phyloP scores from a whole-genome alignment of 2,888 invertebrate species.

The Machimus rusticus region DNA sequence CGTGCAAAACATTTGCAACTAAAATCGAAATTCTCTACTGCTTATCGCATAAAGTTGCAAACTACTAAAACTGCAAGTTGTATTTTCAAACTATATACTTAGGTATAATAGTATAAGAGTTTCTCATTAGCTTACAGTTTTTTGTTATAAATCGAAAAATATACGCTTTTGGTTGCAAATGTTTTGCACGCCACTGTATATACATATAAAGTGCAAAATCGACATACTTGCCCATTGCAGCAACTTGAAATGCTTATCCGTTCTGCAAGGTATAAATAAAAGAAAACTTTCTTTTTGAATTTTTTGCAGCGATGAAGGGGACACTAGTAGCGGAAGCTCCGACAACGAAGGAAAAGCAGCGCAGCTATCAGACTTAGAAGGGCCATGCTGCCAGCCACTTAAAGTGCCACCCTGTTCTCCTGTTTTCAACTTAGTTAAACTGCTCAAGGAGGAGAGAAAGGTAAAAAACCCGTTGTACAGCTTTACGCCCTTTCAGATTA shows the following conservation, averaged over 20 bases:
- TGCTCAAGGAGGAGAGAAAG: constrained; percentile 49
- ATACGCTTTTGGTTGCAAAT: too few species aligned
- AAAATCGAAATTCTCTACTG: too few species aligned
- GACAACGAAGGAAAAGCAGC: constrained; percentile 68
- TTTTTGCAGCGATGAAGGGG: constrained; percentile 78
- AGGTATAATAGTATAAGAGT: too few species aligned
- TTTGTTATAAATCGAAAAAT: too few species aligned
- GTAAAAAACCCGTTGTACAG: constrained; percentile 53
- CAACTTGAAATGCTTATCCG: not conserved
- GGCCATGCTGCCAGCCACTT: constrained; percentile 62
- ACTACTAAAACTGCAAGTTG: too few species aligned
- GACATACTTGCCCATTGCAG: not conserved
- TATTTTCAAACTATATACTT: too few species aligned
- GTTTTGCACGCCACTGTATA: too few species aligned
- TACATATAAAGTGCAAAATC: not conserved
- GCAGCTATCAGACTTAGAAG: constrained; percentile 59
- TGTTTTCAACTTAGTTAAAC: not conserved
- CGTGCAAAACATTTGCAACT: too few species aligned
- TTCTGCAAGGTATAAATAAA: not conserved
- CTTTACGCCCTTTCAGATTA: not conserved
- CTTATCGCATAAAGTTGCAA: too few species aligned
- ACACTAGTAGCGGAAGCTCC: constrained; percentile 76
- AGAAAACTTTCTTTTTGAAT: not conserved
- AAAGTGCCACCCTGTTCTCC: constrained; percentile 78
- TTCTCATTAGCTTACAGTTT: too few species aligned